Evolutionary conservation across 2,888 invertebrate genomes (phyloP), one percentile per base, ranked within the genome.

Genomic region (Heliconius ethilla): DNA sequence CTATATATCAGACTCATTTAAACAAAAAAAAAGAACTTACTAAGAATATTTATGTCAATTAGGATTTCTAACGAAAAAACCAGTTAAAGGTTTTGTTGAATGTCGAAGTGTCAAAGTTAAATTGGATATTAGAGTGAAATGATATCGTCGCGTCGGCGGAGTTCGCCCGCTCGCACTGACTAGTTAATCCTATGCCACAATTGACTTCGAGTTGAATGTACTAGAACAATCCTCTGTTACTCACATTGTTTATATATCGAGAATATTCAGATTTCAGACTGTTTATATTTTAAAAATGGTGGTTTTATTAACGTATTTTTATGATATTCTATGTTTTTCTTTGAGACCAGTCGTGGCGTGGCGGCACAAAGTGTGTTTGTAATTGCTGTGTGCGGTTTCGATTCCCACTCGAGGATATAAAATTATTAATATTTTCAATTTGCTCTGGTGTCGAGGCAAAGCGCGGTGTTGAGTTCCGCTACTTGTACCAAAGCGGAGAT

Each of bases 21-120:
- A 79, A 76, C 65, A 13, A 67, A 79, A 76, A 78, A 73, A 76
- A 72, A 78, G 65, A 75, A 59, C 69, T 65, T 78, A 75, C 70
- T 75, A 73, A 65, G 77, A 78, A 81, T 81, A 80, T 80, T 80
- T 82, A 40, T 40, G 82, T 80, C 83, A 82, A 80, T 82, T 83
- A 83, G 81, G 82, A 81, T 83, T 83, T 81, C 80, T 82, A 81
- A 89, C 88, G 89, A 89, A 90, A 91, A 92, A 91, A 89, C 88
- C 90, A 88, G 87, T 29, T 11, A 87, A 25, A 59, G 92, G 91
- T 91, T 91, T 89, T 88, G 89, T 90, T 87, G 87, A 90, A 90
- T 89, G 89, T 89, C 87, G 87, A 93, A 94, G 93, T 93, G 94
- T 94, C 94, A 93, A 94, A 94, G 93, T 94, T 94, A 93, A 94